Evolutionary conservation across 1,140 invertebrate species (phyloP).

Genomic region (Chironomus tepperi): DNA sequence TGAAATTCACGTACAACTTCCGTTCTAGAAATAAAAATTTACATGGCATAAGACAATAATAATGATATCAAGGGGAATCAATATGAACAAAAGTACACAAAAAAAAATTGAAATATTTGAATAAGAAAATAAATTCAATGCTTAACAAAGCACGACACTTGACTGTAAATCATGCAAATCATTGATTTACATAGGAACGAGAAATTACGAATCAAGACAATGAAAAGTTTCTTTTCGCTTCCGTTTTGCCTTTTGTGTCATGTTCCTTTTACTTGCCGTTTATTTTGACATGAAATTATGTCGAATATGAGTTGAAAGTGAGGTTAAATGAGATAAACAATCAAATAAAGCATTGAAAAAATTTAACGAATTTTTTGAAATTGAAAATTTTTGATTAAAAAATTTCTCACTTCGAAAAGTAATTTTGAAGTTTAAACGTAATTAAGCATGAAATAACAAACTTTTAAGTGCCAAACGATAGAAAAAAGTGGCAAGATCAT

Average conservation of each 20-base stretch:
- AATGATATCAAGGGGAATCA: not conserved
- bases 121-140: not conserved
- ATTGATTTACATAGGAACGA: not conserved
- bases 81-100: not conserved
- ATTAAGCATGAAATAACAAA: no score
- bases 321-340: no score
- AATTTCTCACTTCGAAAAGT: no score
- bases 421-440: no score
- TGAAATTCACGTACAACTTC: no score
- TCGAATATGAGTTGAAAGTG: no score
- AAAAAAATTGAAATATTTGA: not conserved
- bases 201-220: slow-evolving; percentile 2
- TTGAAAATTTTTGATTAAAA: no score
- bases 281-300: not conserved
- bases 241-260: not conserved
- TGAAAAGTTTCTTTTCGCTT: not conserved
- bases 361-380: no score
- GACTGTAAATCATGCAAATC: slow-evolving; percentile 12
- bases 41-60: not conserved
- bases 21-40: not conserved
- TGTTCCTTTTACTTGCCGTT: not conserved
- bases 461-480: no score
- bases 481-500: no score
- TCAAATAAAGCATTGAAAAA: no score
- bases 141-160: not conserved